Evolutionary conservation across 2,888 invertebrate species (phyloP).

Genomic region (Theretra japonica): DNA sequence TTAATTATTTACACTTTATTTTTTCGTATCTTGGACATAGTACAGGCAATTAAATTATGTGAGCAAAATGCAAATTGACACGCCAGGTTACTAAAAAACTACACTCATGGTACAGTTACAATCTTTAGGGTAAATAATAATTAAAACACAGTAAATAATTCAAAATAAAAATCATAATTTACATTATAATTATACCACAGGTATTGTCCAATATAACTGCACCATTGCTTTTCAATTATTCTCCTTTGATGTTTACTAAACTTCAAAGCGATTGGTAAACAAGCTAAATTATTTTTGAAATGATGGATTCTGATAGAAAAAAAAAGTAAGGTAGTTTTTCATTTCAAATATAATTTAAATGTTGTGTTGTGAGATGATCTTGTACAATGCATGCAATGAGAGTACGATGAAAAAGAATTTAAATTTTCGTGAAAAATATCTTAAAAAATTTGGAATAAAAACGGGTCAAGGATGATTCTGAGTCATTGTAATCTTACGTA

Average conservation of each 20-base stretch:
- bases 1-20: neutral
- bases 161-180: neutral
- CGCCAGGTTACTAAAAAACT: neutral
- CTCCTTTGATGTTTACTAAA: conserved; percentile 2
- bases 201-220: neutral
- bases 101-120: neutral
- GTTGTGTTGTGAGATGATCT: conserved; percentile 8
- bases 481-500: neutral
- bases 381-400: conserved; percentile 22
- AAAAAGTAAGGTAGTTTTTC: neutral
- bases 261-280: neutral
- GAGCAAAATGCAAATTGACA: neutral
- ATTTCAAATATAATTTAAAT: conserved; percentile 18
- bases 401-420: neutral
- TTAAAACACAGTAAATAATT: no score
- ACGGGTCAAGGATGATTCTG: conserved; percentile 25
- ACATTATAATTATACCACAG: neutral
- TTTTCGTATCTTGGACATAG: neutral
- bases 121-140: neutral
- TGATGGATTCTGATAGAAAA: neutral
- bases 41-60: neutral
- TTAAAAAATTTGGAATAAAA: conserved; percentile 18
- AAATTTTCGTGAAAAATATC: neutral
- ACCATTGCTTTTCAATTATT: neutral
- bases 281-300: conserved; percentile 22